A percentile compares a stretch with the other conserved stretches of the same genome.
Evolutionary conservation across 1,140 invertebrate genomes (phyloP).

Genomic region (Drosophila ercepeae): DNA sequence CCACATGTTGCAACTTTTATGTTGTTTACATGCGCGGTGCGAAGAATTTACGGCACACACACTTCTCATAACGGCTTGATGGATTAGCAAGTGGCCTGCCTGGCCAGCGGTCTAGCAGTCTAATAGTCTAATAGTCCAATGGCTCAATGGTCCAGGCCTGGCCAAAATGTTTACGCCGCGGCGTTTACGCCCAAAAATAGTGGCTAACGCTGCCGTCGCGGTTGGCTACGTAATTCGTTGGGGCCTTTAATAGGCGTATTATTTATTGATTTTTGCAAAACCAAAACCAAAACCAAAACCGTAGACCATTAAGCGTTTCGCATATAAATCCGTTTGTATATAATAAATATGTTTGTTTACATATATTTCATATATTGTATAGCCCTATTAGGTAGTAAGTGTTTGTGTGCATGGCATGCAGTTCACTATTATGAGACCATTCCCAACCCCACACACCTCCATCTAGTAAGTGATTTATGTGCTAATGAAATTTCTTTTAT

Average conservation of each 20-base stretch:
- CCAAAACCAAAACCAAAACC: constrained; percentile 40
- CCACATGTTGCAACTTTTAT: constrained; percentile 77
- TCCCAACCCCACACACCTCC: constrained; percentile 4
- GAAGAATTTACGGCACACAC: constrained; percentile 68
- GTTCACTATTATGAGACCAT: constrained; percentile 20
- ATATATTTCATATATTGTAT: constrained; percentile 15
- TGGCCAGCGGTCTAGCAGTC: no score
- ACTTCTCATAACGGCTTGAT: constrained; percentile 67
- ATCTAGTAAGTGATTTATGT: constrained; percentile 2
- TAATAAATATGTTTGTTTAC: constrained; percentile 42
- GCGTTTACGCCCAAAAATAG: constrained; percentile 54
- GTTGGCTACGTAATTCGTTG: constrained; percentile 15
- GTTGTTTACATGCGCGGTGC: constrained; percentile 65
- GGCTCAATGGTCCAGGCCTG: constrained; percentile 11
- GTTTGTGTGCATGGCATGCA: constrained; percentile 53
- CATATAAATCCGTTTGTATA: constrained; percentile 50
- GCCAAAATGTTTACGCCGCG: constrained; percentile 56
- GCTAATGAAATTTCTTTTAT: constrained; percentile 33
- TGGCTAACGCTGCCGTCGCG: constrained; percentile 3
- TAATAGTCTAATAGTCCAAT: no score
- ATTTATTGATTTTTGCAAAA: constrained; percentile 56
- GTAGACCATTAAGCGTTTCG: constrained; percentile 56
- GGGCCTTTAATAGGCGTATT: constrained; percentile 53
- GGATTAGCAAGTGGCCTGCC: constrained; percentile 68
- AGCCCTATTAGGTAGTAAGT: constrained; percentile 10